phyloP scores from a whole-genome alignment of 2,888 invertebrate species.

The Stegophylla sp. region DNA sequence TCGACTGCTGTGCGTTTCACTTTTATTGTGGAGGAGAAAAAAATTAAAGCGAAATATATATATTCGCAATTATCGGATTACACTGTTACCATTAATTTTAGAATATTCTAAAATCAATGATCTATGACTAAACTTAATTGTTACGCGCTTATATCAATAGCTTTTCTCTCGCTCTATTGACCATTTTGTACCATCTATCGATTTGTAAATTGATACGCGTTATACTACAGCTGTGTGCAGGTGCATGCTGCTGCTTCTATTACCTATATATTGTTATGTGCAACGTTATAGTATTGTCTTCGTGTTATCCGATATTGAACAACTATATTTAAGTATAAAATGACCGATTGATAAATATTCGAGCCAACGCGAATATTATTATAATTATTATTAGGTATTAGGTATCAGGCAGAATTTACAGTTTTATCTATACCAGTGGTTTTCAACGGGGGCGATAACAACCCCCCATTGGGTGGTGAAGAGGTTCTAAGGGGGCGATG shows the following conservation, averaged over 20 bases:
- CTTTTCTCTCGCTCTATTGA: not conserved
- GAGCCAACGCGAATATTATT: not conserved
- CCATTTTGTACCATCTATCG: not conserved
- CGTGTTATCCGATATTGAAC: not conserved
- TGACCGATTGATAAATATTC: not conserved
- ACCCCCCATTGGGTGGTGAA: too few relatives aligned
- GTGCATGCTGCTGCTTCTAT: not conserved
- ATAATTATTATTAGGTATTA: not conserved
- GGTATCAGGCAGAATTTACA: too few relatives aligned
- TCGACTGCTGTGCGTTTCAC: not conserved
- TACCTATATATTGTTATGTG: not conserved
- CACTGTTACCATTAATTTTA: not conserved
- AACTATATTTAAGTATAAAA: slow-evolving; percentile 4
- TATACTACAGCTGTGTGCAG: not conserved
- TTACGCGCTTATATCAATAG: not conserved
- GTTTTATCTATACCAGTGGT: too few relatives aligned
- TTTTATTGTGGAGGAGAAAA: not conserved
- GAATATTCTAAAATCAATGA: too few relatives aligned
- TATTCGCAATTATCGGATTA: not conserved
- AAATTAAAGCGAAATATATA: not conserved
- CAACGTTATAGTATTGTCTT: not conserved
- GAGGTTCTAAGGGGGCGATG: too few relatives aligned
- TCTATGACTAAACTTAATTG: too few relatives aligned
- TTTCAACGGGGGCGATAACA: too few relatives aligned
- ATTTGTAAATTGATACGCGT: not conserved